These are phyloP conservation scores for Tipula unca DNA, from an alignment of 2,888 invertebrate species.

Conservation along the genomic window DNA sequence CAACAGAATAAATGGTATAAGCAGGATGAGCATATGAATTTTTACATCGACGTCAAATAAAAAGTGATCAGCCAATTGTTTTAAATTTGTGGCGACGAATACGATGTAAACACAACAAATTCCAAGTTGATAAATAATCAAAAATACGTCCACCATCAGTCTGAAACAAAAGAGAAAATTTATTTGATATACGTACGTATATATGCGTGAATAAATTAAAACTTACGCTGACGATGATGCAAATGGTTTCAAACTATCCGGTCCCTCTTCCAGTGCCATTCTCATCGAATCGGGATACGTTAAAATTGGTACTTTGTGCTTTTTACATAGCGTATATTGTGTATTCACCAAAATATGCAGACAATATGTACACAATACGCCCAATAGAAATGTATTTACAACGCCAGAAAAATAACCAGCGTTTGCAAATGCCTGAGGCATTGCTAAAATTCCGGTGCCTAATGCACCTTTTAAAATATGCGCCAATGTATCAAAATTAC, in stretches of 20 bases:
- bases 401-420: slow-evolving; percentile 74
- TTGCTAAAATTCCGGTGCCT: slow-evolving; percentile 88
- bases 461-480: slow-evolving; percentile 85
- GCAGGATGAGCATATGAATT: slow-evolving; percentile 56
- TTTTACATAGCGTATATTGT: slow-evolving; percentile 55
- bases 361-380: slow-evolving; percentile 75
- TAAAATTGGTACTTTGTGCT: slow-evolving; percentile 60
- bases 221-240: slow-evolving; percentile 46
- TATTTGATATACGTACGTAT: background rate
- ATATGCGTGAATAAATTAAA: slow-evolving; percentile 9
- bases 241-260: slow-evolving; percentile 51
- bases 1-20: slow-evolving; percentile 58
- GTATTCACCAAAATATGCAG: slow-evolving; percentile 65
- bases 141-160: slow-evolving; percentile 56
- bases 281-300: slow-evolving; percentile 81
- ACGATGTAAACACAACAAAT: slow-evolving; percentile 82
- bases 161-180: slow-evolving; percentile 51
- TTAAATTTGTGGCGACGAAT: slow-evolving; percentile 62
- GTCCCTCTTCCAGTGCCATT: slow-evolving; percentile 66
- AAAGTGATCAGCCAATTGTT: slow-evolving; percentile 47
- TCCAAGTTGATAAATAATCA: slow-evolving; percentile 77
- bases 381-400: slow-evolving; percentile 67
- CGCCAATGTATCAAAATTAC: slow-evolving; percentile 72
- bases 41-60: slow-evolving; percentile 43
- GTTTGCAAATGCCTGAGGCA: slow-evolving; percentile 86